A percentile compares a stretch with the other conserved stretches of the same genome.
Conservation (phyloP, 1,140 invertebrate genomes). For the Aphidius ervi region DNA sequence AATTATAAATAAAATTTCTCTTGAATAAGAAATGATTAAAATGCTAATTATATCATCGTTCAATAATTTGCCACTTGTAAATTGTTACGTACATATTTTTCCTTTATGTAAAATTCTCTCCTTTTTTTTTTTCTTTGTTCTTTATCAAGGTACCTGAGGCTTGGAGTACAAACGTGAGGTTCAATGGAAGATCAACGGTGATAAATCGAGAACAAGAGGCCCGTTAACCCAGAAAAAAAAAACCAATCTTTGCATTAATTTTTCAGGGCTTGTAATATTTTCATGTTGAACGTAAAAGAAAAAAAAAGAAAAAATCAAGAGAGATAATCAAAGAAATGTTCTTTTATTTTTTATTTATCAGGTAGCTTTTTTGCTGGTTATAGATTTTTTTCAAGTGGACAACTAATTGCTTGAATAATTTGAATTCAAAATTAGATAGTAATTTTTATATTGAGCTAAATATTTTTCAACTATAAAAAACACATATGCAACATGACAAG, state of each 20-base stretch:
- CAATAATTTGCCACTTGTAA: constrained; percentile 25
- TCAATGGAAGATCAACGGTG: constrained; percentile 15
- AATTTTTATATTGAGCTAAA: too few relatives aligned
- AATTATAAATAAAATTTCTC: constrained; percentile 25
- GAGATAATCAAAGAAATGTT: too few relatives aligned
- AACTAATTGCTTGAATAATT: too few relatives aligned
- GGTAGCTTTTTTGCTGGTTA: too few relatives aligned
- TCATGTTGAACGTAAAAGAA: neutral
- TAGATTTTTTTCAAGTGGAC: too few relatives aligned
- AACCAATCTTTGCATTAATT: constrained; percentile 18
- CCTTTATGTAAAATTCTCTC: neutral
- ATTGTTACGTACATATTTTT: constrained; percentile 12
- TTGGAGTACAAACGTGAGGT: neutral
- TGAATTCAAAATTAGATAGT: too few relatives aligned
- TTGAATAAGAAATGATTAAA: constrained; percentile 45
- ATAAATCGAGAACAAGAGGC: constrained; percentile 21
- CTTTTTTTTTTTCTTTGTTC: constrained; percentile 4
- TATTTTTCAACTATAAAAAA: too few relatives aligned
- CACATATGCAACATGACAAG: too few relatives aligned
- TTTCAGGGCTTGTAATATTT: constrained; percentile 18
- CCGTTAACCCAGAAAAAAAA: constrained; percentile 23
- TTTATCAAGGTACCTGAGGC: neutral
- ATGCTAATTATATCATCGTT: constrained; percentile 41
- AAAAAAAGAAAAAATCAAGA: neutral
- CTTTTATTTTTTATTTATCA: too few relatives aligned